Evolutionary conservation across 2,888 invertebrate genomes (phyloP).

Genomic region (Erebia epiphron): DNA sequence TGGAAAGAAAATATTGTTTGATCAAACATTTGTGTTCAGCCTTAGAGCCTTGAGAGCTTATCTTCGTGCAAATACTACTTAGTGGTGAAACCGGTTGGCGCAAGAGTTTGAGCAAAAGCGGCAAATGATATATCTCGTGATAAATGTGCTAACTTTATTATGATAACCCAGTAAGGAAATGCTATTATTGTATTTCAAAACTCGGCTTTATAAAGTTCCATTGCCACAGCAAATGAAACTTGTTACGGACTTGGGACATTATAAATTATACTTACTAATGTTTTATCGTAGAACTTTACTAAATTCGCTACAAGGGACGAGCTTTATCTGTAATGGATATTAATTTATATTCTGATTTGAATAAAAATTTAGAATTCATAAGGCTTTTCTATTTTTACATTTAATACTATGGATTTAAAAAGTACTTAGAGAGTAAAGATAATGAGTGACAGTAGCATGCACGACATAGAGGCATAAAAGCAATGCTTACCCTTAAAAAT

Average conservation of each 20-base stretch:
- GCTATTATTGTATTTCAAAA: constrained; percentile 36
- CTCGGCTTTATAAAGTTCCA: constrained; percentile 31
- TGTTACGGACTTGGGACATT: constrained; percentile 26
- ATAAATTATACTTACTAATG: constrained; percentile 26
- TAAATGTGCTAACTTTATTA: constrained; percentile 43
- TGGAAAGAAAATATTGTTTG: constrained; percentile 73
- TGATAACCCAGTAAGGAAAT: constrained; percentile 44
- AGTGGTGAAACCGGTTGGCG: constrained; percentile 48
- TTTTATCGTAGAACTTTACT: constrained; percentile 24
- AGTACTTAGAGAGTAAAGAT: too few relatives aligned
- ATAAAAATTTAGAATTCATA: neutral
- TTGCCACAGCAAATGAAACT: constrained; percentile 28
- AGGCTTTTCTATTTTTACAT: neutral
- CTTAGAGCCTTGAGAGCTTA: constrained; percentile 65
- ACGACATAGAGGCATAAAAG: too few relatives aligned
- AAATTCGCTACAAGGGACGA: constrained; percentile 3
- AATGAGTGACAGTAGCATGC: too few relatives aligned
- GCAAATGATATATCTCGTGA: constrained; percentile 40
- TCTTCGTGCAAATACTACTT: constrained; percentile 59
- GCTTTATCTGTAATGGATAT: neutral
- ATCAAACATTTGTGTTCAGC: constrained; percentile 70
- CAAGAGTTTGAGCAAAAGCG: constrained; percentile 39
- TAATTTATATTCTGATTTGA: neutral
- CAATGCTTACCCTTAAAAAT: too few relatives aligned
- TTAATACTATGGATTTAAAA: neutral